phyloP scores from a whole-genome alignment of 2,113 vertebrate species.

The Erythrolamprus reginae region DNA sequence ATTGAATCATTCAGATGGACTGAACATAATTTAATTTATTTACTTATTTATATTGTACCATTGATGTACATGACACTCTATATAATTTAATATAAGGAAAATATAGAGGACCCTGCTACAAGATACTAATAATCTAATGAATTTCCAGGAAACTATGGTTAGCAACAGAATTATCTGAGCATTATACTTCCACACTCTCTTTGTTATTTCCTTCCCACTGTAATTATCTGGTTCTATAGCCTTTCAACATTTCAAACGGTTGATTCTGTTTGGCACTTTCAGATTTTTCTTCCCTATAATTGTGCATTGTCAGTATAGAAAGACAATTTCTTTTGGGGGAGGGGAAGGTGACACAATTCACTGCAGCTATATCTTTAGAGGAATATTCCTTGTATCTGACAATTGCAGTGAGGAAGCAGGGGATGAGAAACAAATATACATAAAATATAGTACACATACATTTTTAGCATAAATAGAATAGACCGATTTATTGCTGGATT shows the following conservation, averaged over 20 bases:
- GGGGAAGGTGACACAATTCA: background rate
- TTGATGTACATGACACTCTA: background rate
- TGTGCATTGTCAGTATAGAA: background rate
- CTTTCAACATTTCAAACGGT: background rate
- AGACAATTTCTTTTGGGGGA: too few relatives aligned
- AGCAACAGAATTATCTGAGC: background rate
- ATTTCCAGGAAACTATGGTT: background rate
- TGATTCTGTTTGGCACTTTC: background rate
- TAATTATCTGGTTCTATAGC: background rate
- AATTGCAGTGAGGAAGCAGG: too few relatives aligned
- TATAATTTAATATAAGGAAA: background rate
- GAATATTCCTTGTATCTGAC: background rate
- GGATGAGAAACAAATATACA: background rate
- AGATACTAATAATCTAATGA: background rate
- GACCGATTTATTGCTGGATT: background rate
- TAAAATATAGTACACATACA: slow-evolving; percentile 8
- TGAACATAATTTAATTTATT: background rate
- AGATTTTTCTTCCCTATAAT: background rate
- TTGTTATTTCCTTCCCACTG: background rate
- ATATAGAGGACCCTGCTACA: background rate
- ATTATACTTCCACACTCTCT: background rate
- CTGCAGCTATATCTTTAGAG: background rate
- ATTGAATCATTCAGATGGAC: background rate
- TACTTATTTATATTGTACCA: background rate
- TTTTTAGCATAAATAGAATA: background rate